Percentiles rank a stretch among this genome's conserved stretches.
phyloP scores from a whole-genome alignment of 1,140 invertebrate species.

The Drosophila seguyi region DNA sequence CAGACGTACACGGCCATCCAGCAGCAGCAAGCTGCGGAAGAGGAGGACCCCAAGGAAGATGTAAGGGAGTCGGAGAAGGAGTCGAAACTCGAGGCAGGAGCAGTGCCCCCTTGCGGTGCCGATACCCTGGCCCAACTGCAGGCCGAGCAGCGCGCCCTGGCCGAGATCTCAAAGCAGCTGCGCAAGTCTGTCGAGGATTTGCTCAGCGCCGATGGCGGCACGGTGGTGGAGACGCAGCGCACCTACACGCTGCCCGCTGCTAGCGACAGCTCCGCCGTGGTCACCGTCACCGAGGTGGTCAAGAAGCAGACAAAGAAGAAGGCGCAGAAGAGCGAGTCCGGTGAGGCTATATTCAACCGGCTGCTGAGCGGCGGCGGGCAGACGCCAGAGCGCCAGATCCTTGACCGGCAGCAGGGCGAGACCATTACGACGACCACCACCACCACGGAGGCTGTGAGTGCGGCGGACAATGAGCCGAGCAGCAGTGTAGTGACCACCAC shows the following conservation, averaged over 20 bases:
- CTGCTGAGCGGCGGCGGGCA: constrained; percentile 67
- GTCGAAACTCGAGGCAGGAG: neutral
- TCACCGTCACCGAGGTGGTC: constrained; percentile 72
- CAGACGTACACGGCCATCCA: constrained; percentile 80
- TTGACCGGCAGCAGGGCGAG: constrained; percentile 76
- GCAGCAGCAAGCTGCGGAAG: constrained; percentile 52
- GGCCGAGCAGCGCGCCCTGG: constrained; percentile 79
- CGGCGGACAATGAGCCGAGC: constrained; percentile 54
- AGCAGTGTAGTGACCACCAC: constrained; percentile 78
- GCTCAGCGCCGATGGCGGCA: constrained; percentile 57
- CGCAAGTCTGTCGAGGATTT: constrained; percentile 81
- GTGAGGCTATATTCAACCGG: constrained; percentile 75
- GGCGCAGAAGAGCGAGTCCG: constrained; percentile 42
- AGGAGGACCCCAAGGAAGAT: constrained; percentile 7
- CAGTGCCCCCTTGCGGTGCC: constrained; percentile 9
- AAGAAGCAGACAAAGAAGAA: constrained; percentile 60
- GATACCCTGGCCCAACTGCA: constrained; percentile 73
- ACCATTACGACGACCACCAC: constrained; percentile 80
- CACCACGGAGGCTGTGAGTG: constrained; percentile 65
- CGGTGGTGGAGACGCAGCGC: constrained; percentile 61
- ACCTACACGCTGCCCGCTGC: constrained; percentile 53
- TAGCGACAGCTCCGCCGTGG: constrained; percentile 55
- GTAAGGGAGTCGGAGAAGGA: constrained; percentile 2
- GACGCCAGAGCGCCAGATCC: constrained; percentile 66
- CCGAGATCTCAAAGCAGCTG: constrained; percentile 83